These are phyloP conservation scores for Bufo gargarizans DNA, from an alignment of 2,113 vertebrate genomes.

Conservation along the genomic window DNA sequence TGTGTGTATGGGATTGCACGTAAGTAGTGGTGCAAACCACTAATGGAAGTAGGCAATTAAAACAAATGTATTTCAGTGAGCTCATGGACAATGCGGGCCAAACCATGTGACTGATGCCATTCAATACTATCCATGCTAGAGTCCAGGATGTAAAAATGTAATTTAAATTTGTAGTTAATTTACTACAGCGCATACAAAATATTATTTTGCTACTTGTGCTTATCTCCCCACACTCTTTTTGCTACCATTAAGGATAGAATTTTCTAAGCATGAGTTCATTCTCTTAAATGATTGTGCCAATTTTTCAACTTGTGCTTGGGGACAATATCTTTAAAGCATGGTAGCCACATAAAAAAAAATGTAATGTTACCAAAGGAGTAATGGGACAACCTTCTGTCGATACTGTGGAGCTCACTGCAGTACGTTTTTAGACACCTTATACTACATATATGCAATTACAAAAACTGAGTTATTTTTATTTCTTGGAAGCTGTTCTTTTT, in stretches of 20 bases:
- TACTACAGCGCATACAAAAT: not conserved
- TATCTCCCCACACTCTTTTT: not conserved
- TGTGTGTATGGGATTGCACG: conserved; percentile 56
- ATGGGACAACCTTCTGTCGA: not conserved
- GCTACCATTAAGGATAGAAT: not conserved
- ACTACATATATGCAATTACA: conserved; percentile 50
- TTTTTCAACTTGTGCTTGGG: not conserved
- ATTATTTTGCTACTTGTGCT: not conserved
- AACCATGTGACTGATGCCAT: not conserved
- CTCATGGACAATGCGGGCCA: not conserved
- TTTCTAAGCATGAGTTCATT: not conserved
- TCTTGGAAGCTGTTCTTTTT: conserved; percentile 22
- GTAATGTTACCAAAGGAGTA: not conserved
- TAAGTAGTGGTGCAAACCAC: conserved; percentile 40
- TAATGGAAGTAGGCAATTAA: conserved; percentile 11
- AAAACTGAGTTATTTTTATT: conserved; percentile 19
- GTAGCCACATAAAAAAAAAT: not conserved
- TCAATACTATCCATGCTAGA: not conserved
- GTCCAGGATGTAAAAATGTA: not conserved
- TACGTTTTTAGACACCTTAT: conserved; percentile 26
- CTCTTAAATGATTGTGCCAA: conserved; percentile 16
- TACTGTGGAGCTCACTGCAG: conserved; percentile 2
- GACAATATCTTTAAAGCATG: conserved; percentile 1
- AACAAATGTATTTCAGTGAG: conserved; percentile 61
- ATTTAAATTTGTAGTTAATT: not conserved